Conservation (phyloP, 2,888 invertebrate species). For the Orchestes rusci region DNA sequence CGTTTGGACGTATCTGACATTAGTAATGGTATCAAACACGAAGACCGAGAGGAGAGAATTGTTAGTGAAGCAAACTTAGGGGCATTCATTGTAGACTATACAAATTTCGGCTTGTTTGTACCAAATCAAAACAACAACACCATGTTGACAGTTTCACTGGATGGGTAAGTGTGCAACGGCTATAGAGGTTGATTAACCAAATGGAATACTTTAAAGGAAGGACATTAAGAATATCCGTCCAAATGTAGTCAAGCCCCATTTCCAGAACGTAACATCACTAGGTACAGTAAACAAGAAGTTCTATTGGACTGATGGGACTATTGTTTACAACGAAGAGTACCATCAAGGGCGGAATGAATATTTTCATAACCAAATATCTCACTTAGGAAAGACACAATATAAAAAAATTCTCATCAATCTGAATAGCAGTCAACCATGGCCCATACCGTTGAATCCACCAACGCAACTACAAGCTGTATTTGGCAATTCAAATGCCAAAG, state of each 20-base stretch:
- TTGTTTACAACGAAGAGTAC: slow-evolving; percentile 73
- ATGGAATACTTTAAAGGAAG: too few species aligned
- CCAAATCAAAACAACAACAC: slow-evolving; percentile 69
- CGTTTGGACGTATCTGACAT: slow-evolving; percentile 70
- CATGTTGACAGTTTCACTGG: slow-evolving; percentile 71
- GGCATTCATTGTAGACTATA: slow-evolving; percentile 76
- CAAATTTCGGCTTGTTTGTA: slow-evolving; percentile 71
- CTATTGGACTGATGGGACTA: slow-evolving; percentile 78
- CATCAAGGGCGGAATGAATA: slow-evolving; percentile 57
- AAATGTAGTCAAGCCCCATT: slow-evolving; percentile 44
- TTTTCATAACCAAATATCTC: slow-evolving; percentile 65
- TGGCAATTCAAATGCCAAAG: slow-evolving; percentile 65
- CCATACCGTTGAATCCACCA: slow-evolving; percentile 73
- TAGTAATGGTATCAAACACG: slow-evolving; percentile 65
- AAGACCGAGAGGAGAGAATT: slow-evolving; percentile 58
- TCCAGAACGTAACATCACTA: slow-evolving; percentile 68
- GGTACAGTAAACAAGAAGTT: slow-evolving; percentile 70
- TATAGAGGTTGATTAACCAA: too few species aligned
- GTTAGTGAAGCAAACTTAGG: slow-evolving; percentile 62
- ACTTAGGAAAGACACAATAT: slow-evolving; percentile 40
- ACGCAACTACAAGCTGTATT: slow-evolving; percentile 74
- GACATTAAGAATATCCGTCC: slow-evolving; percentile 64
- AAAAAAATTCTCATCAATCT: slow-evolving; percentile 49
- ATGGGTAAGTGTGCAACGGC: slow-evolving; percentile 74
- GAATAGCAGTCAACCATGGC: slow-evolving; percentile 68